These are phyloP conservation scores for Agrochola macilenta DNA, from an alignment of 2,888 invertebrate species.

Conservation along the genomic window DNA sequence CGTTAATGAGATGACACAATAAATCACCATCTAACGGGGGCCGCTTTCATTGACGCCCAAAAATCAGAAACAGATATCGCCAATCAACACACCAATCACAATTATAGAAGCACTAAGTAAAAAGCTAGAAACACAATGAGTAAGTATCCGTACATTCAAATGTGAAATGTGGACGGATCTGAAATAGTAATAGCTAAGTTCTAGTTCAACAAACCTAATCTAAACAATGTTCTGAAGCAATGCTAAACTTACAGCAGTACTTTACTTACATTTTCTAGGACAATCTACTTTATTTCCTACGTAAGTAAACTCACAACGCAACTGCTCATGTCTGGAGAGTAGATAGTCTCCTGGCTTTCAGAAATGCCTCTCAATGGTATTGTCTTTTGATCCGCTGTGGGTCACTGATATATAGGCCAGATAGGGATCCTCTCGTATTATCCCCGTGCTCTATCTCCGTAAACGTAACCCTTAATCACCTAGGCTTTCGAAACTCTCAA, in stretches of 20 bases:
- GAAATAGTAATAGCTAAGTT: conserved; percentile 27
- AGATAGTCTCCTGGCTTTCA: conserved; percentile 55
- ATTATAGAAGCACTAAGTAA: conserved; percentile 9
- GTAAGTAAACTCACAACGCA: conserved; percentile 42
- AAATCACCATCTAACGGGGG: conserved; percentile 66
- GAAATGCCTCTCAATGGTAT: conserved; percentile 66
- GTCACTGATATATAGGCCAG: conserved; percentile 68
- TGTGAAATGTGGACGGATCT: conserved; percentile 1
- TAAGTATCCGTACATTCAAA: background rate
- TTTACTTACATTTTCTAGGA: conserved; percentile 28
- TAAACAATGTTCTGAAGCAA: conserved; percentile 11
- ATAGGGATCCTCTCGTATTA: conserved; percentile 70
- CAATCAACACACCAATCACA: conserved; percentile 25
- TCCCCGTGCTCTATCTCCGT: conserved; percentile 70
- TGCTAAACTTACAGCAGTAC: background rate
- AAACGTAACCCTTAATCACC: conserved; percentile 61
- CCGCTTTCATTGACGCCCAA: conserved; percentile 67
- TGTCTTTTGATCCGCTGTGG: conserved; percentile 63
- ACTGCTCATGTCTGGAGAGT: conserved; percentile 39
- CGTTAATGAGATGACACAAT: conserved; percentile 73
- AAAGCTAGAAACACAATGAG: conserved; percentile 2
- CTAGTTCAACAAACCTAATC: conserved; percentile 33
- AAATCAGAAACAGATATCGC: conserved; percentile 62
- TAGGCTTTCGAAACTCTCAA: conserved; percentile 46
- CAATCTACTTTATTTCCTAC: conserved; percentile 47